Conservation (phyloP, 2,113 vertebrate genomes). For the Heteronetta atricapilla region DNA sequence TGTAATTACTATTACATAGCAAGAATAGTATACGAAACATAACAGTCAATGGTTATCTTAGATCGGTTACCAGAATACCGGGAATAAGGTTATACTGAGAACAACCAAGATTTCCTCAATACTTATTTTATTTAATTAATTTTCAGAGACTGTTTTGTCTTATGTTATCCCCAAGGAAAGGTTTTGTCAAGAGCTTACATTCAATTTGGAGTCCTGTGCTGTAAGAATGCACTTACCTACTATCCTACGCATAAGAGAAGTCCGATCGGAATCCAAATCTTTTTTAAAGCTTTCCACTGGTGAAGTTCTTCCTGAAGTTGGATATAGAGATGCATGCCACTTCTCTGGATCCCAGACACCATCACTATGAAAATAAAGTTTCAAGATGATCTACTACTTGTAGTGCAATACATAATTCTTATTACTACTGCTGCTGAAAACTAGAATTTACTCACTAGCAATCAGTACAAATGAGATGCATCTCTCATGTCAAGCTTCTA, state of each 20-base stretch:
- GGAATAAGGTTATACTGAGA: background rate
- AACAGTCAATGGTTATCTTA: background rate
- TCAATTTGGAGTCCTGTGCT: background rate
- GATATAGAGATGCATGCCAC: conserved; percentile 97
- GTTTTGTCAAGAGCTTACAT: background rate
- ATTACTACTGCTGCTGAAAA: background rate
- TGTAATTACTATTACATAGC: rapidly evolving
- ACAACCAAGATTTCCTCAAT: background rate
- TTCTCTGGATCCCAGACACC: conserved; percentile 99
- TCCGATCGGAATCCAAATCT: conserved; percentile 87
- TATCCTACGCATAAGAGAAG: conserved; percentile 90
- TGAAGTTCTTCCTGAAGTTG: conserved; percentile 88
- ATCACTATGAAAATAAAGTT: conserved; percentile 79
- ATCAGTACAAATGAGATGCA: background rate
- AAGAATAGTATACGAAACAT: rapidly evolving
- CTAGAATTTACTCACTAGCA: background rate
- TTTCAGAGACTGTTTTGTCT: background rate
- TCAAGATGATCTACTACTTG: background rate
- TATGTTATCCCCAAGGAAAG: background rate
- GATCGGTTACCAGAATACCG: background rate
- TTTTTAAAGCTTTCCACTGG: conserved; percentile 91
- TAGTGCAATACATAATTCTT: background rate
- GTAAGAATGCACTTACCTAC: conserved; percentile 77
- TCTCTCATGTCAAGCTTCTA: background rate
- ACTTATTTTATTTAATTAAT: background rate